A percentile compares a stretch with the other conserved stretches of the same genome.
Conservation (phyloP, 1,140 invertebrate genomes). For the Helicoverpa armigera region DNA sequence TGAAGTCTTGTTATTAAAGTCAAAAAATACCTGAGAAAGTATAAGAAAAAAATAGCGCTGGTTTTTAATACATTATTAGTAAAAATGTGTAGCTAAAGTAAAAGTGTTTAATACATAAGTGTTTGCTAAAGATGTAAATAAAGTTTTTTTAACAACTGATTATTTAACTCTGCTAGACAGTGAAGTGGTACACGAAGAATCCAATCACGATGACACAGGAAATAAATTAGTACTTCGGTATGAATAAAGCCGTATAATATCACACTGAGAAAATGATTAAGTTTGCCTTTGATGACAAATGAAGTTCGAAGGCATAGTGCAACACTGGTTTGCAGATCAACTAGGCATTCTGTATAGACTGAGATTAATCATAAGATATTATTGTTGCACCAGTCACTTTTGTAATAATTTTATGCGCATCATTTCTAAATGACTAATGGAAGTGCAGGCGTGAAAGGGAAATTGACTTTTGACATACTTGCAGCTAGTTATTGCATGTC, state of each 20-base stretch:
- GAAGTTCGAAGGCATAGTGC: not conserved
- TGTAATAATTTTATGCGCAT: conserved; percentile 9
- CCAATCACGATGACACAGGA: too few relatives aligned
- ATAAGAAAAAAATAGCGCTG: too few relatives aligned
- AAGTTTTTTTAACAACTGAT: too few relatives aligned
- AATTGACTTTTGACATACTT: conserved; percentile 1
- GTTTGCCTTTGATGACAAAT: not conserved
- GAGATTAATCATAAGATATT: not conserved
- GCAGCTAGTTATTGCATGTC: not conserved
- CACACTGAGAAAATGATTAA: not conserved
- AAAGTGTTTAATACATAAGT: too few relatives aligned
- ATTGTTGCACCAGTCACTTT: not conserved
- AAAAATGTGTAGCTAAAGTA: too few relatives aligned
- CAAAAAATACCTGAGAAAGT: too few relatives aligned
- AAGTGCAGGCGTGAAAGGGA: not conserved
- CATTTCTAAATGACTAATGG: conserved; percentile 17
- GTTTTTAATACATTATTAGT: too few relatives aligned
- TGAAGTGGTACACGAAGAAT: too few relatives aligned
- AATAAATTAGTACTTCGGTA: not conserved
- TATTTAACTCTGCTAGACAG: too few relatives aligned
- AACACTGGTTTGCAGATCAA: not conserved
- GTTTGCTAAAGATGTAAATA: too few relatives aligned
- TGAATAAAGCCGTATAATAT: not conserved
- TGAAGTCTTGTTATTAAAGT: too few relatives aligned
- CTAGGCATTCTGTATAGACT: conserved; percentile 6